Evolutionary conservation across 2,888 invertebrate genomes (phyloP), one percentile per base, ranked within the genome.

Genomic region (Torymus texanus): DNA sequence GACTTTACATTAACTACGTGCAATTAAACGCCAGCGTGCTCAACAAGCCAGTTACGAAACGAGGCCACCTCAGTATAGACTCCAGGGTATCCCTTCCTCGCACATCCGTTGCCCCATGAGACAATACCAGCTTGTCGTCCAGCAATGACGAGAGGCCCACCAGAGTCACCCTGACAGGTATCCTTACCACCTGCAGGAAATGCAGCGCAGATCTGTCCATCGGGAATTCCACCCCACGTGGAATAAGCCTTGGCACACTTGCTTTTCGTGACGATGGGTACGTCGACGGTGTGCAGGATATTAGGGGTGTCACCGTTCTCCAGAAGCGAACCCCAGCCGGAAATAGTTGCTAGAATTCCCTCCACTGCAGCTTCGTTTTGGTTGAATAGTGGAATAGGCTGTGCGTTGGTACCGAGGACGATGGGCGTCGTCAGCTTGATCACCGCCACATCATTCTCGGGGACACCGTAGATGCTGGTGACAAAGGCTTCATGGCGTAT

Each of bases 201-300:
- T 0, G 93, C 94, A 12, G 94, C 94, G 85, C 94, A 94, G 8
- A 94, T 92, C 3, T 89, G 91, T 0, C 91, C 90, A 0, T 88
- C 86, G 8, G 87, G 86, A 4, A 88, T 1, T 0, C 84, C 83
- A 1, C 83, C 83, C 14, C 67, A 65, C 0, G 0, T 0, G 0
- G 16, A 5, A 83, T 94, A 94, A 1, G 92, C 92, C 0, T 89
- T 85, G 8, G 86, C 88, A 84, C 94, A 94, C 0, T 86, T 75
- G 1, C 88, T 82, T 3, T 91, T 90, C 78, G 91, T 92, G 8
- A 94, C 91, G 83, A 92, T 91, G 0, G 93, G 93, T 0, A 94
- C 91, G 59, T 91, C 85, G 0, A 92, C 93, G 74, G 88, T 91
- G 71, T 92, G 93, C 24, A 92, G 83, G 84, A 87, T 86, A 1